These are phyloP conservation scores for Agriopis aurantiaria DNA, from an alignment of 2,888 invertebrate species.

Conservation along the genomic window DNA sequence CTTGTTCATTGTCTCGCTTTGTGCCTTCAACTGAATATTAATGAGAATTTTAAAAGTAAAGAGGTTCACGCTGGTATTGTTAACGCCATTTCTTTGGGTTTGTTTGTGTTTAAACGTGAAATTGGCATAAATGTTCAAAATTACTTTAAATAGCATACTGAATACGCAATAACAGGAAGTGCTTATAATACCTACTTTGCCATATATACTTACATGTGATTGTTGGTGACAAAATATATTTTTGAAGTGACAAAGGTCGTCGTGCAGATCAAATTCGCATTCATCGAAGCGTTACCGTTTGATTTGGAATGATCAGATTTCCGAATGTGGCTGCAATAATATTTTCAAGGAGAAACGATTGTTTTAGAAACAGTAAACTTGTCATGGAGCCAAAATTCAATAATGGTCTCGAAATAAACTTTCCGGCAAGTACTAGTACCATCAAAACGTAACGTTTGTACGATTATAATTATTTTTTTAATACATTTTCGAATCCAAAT, in stretches of 20 bases:
- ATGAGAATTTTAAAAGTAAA: constrained; percentile 9
- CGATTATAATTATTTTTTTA: too few relatives aligned
- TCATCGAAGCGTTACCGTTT: constrained; percentile 40
- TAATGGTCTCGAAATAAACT: background rate
- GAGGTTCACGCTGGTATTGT: constrained; percentile 3
- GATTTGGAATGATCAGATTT: constrained; percentile 41
- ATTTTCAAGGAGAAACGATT: constrained; percentile 42
- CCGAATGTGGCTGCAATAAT: constrained; percentile 39
- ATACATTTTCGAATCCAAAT: too few relatives aligned
- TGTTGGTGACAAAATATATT: constrained; percentile 1
- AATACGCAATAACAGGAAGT: background rate
- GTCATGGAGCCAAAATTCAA: constrained; percentile 4
- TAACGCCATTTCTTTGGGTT: constrained; percentile 3
- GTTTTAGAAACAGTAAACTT: constrained; percentile 34
- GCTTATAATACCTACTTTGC: background rate
- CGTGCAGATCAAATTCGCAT: constrained; percentile 49
- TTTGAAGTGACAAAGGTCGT: constrained; percentile 44
- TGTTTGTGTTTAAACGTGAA: background rate
- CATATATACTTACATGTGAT: background rate
- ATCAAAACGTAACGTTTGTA: too few relatives aligned
- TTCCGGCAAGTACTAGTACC: background rate
- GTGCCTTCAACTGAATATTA: constrained; percentile 14
- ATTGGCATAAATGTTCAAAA: background rate
- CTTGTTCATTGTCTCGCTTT: constrained; percentile 4
- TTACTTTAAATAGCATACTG: background rate